Conservation (phyloP, 92 coral and sea anemone genomes). For the Chrysogorgia sp. region DNA sequence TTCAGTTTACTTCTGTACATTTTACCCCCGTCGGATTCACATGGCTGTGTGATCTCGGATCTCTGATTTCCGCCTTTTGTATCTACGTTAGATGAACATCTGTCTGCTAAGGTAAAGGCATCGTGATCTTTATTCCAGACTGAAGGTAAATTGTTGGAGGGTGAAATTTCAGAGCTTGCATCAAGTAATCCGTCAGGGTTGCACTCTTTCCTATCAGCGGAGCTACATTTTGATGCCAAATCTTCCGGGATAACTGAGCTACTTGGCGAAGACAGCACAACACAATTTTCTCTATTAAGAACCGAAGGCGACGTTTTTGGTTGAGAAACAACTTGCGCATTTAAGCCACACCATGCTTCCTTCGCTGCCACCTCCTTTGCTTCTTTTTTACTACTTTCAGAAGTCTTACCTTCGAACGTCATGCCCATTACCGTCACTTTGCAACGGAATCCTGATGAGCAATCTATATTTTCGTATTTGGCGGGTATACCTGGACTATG, state of each 20-base stretch:
- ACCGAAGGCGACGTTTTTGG: background rate
- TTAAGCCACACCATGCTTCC: slow-evolving; percentile 2
- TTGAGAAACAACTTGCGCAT: background rate
- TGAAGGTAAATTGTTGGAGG: background rate
- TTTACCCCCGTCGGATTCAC: too few species aligned
- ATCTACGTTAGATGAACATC: too few species aligned
- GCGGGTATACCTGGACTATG: slow-evolving; percentile 1
- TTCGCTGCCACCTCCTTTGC: slow-evolving; percentile 29
- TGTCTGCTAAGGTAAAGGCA: too few species aligned
- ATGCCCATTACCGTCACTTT: slow-evolving; percentile 4
- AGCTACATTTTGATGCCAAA: too few species aligned
- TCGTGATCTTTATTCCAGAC: background rate
- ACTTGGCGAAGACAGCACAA: background rate
- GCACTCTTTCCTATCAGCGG: too few species aligned
- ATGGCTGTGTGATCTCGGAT: too few species aligned
- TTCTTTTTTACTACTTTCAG: slow-evolving; percentile 2
- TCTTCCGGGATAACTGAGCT: background rate
- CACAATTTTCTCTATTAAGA: background rate
- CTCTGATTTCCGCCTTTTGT: too few species aligned
- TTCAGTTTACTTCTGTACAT: too few species aligned
- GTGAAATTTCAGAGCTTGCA: background rate
- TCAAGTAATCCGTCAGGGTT: too few species aligned
- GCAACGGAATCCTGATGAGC: slow-evolving; percentile 6
- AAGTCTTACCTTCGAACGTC: slow-evolving; percentile 6
- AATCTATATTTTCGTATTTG: slow-evolving; percentile 5